Evolutionary conservation across 2,888 invertebrate genomes (phyloP), one percentile per base, ranked within the genome.

Genomic region (Parasteatoda lunata): DNA sequence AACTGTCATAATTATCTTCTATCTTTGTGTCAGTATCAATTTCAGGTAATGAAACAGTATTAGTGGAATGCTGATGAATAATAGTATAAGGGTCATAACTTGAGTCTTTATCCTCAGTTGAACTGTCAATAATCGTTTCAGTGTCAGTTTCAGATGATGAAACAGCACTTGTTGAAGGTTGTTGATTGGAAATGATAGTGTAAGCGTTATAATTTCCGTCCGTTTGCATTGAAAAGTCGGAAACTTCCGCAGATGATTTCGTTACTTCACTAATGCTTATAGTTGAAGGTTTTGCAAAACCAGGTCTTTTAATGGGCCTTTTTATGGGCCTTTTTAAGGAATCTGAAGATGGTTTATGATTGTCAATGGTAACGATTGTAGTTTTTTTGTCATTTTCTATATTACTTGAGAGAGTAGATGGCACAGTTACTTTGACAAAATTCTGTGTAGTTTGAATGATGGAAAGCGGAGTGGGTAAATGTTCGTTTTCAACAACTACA

Each of bases 361-460:
- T 86, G 49, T 86, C 85, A 48, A 86, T 80, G 4, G 85, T 76
- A 5, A 86, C 70, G 0, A 76, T 80, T 52, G 79, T 80, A 54
- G 71, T 80, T 11, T n/a, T 66, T 5, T 3, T 54, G 4, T 13
- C 30, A 4, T 51, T 30, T 68, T 30, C 54, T 9, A 9, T 69
- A n/a, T 68, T 51, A 45, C 5, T n/a, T 51, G 9, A n/a, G 80
- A 6, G n/a, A 52, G 5, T 51, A 64, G n/a, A 9, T 59, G 13
- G 59, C 59, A 13, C 59, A 8, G 59, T 59, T 13, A 59, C 30
- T 30, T 30, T 30, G n/a, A 59, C 3, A n/a, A n/a, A 59, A 59
- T 59, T 59, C n/a, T 59, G 6, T 8, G 7, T 59, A 6, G 59
- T 59, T 59, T 59, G 11, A 59, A 59, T n/a, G n/a, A 59, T 9